Base-by-base conservation (phyloP, 2,797 vertebrate species). In the Catamblyrhynchus diadema region DNA sequence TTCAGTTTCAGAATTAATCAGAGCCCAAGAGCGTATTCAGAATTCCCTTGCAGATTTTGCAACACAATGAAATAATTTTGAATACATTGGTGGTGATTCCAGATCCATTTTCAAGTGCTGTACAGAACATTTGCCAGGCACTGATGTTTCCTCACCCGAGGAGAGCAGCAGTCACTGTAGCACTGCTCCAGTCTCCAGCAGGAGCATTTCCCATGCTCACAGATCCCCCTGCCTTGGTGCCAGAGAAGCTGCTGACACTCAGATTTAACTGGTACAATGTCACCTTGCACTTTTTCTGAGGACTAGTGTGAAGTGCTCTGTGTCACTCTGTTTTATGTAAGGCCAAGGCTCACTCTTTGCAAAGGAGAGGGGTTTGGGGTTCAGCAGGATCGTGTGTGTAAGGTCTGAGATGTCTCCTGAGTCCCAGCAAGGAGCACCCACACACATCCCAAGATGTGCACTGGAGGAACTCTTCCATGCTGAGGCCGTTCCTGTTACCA, bases 241-340 rank as follows among this genome's bases (percentile, higher is more conserved):
- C 90, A 66, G 62, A 13, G 37, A 66, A 88, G 71, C 77, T 94
- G 94, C 89, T 94, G 91, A 94, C 75, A n/a, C 25, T 77, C 11
- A 59, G 6, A 80, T 93, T 94, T 81, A 77, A 85, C 91, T 53
- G 62, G 64, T 48, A 81, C 90, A 86, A 41, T 73, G 82, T 93
- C 86, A 91, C 93, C 82, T 93, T 84, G 72, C 27, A 7, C 7
- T 47, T 54, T 25, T 42, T 50, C 21, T 24, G 18, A 91, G 69
- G 42, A 54, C 28, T 50, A 21, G 21, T 30, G 72, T 2, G 8
- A 96, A 91, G 51, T 12, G 18, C 57, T 81, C 69, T 12, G 5
- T 53, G 69, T 33, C 81, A 45, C 81, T 54, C 23, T 0, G 3
- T 64, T 87, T 80, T 39, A 65, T 44, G 62, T 37, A 69, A 90